phyloP scores from a whole-genome alignment of 2,113 vertebrate species.

The Vanacampus margaritifer region DNA sequence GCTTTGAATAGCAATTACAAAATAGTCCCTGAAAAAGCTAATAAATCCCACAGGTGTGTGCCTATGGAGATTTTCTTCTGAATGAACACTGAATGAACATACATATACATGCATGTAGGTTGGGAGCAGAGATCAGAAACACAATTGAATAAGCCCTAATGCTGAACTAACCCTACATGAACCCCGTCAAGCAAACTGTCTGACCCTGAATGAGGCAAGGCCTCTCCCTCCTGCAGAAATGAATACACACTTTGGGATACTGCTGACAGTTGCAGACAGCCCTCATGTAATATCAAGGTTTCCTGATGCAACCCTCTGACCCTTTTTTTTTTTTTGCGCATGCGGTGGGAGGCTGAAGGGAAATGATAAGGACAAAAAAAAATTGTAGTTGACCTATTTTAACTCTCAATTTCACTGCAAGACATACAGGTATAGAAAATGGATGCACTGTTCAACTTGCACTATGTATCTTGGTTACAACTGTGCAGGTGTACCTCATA shows the following conservation, averaged over 20 bases:
- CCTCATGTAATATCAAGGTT: slow-evolving; percentile 39
- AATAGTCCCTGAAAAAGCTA: no score
- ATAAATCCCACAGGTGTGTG: no score
- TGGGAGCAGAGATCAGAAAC: slow-evolving; percentile 20
- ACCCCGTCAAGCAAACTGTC: slow-evolving; percentile 41
- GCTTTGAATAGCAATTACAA: no score
- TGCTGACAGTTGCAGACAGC: slow-evolving; percentile 50
- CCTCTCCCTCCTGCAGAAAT: slow-evolving; percentile 14
- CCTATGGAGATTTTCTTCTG: no score
- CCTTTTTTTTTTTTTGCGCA: slow-evolving; percentile 6
- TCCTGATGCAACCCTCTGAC: slow-evolving; percentile 37
- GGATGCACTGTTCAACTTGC: neutral
- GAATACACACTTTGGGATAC: slow-evolving; percentile 25
- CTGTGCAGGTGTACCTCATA: neutral
- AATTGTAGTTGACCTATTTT: neutral
- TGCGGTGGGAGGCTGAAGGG: slow-evolving; percentile 12
- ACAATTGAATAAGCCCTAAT: slow-evolving; percentile 43
- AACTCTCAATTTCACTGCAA: neutral
- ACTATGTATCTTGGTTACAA: slow-evolving; percentile 5
- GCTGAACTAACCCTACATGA: slow-evolving; percentile 44
- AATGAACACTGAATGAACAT: no score
- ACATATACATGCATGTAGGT: no score
- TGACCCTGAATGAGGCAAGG: slow-evolving; percentile 34
- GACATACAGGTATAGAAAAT: neutral
- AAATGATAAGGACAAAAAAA: slow-evolving; percentile 12